Evolutionary conservation across 2,888 invertebrate genomes (phyloP), one percentile per base, ranked within the genome.

Genomic region (Stenodema calcarata): DNA sequence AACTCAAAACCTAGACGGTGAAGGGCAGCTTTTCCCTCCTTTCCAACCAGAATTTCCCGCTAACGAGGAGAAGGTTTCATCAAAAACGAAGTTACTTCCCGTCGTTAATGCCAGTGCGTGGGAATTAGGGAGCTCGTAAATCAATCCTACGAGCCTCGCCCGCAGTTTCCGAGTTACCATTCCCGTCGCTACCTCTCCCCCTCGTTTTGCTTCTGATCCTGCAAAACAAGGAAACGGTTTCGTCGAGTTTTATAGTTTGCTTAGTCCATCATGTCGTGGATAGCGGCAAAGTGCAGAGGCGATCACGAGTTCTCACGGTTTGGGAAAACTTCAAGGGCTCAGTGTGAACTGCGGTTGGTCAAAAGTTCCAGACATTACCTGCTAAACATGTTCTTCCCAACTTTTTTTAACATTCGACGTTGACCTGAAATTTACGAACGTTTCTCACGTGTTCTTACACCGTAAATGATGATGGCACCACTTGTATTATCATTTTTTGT

Each of bases 1-100:
- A 62, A 62, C 62, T 62, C 62, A 62, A 62, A 62, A 62, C 62
- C 35, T 4, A 23, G 62, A 27, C 23, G 23, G 54, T 6, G 18
- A 54, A 23, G 47, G 47, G 47, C 47, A 47, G 62, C 23, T 62
- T 44, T 44, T 27, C 78, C 82, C n/a, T 82, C 82, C 62, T 78
- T 42, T 76, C n/a, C 78, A 42, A 44, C 62, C 69, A 30, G 82
- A 82, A 82, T 82, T 69, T 82, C 69, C 69, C 69, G 35, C 69
- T 82, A 82, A 82, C 82, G 82, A 82, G 82, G 42, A 62, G 27
- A 62, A 62, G 82, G 82, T 82, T 82, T 82, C 82, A 82, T 82
- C 82, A 82, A 82, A 69, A 82, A 82, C 82, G 69, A 82, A 82
- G 82, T 82, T 82, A 82, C 69, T 82, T 27, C 78, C 18, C 35